A percentile compares a stretch with the other conserved stretches of the same genome.
phyloP scores from a whole-genome alignment of 2,888 invertebrate genomes.

The Fragum whitleyi region DNA sequence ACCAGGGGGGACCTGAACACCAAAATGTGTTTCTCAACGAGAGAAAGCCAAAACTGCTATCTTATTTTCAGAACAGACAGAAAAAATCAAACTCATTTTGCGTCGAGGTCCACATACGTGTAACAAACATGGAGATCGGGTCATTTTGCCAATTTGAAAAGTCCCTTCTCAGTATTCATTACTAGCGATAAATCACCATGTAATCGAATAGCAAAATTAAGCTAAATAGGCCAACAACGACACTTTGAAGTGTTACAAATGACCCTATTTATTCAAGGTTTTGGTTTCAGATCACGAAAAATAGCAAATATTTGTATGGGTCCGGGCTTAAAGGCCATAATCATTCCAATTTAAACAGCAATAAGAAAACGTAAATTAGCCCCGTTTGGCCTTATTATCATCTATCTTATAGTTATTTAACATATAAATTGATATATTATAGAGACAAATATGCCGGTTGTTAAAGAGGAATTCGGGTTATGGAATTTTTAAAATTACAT shows the following conservation, averaged over 20 bases:
- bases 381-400: background rate
- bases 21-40: too few relatives aligned
- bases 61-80: too few relatives aligned
- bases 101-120: too few relatives aligned
- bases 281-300: slow-evolving; percentile 8
- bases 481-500: too few relatives aligned
- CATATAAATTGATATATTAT: background rate
- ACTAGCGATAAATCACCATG: background rate
- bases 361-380: background rate
- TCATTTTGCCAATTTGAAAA: too few relatives aligned
- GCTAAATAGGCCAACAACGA: background rate
- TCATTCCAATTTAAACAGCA: background rate
- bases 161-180: background rate
- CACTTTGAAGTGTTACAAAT: slow-evolving; percentile 22
- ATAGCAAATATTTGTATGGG: background rate
- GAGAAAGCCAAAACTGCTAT: too few relatives aligned
- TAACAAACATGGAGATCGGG: too few relatives aligned
- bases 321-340: background rate
- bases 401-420: background rate
- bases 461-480: too few relatives aligned
- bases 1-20: too few relatives aligned
- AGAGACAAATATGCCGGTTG: too few relatives aligned
- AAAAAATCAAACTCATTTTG: too few relatives aligned
- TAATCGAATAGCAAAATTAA: slow-evolving; percentile 1
- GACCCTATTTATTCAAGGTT: background rate